Evolutionary conservation across 2,888 invertebrate species (phyloP).

Genomic region (Lasioglossum pauxillum): DNA sequence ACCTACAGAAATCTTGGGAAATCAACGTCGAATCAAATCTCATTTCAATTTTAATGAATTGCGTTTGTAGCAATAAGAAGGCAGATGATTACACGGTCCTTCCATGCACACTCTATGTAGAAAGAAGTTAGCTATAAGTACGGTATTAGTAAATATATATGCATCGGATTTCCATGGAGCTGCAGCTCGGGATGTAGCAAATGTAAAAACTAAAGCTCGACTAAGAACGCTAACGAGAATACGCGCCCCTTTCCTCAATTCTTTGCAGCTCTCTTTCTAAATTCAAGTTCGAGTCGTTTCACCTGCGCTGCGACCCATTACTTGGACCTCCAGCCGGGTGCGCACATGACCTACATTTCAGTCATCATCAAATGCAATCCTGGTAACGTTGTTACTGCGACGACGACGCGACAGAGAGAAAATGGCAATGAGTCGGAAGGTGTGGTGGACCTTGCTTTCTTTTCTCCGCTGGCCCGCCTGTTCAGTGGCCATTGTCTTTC

Average conservation of each 20-base stretch:
- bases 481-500: neutral
- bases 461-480: neutral
- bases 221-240: neutral
- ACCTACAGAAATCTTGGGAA: neutral
- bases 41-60: neutral
- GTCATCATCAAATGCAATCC: slow-evolving; percentile 1
- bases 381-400: slow-evolving; percentile 5
- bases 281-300: slow-evolving; percentile 11
- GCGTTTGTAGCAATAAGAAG: neutral
- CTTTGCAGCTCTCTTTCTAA: neutral
- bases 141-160: neutral
- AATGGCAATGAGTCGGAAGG: neutral
- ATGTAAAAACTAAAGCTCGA: neutral
- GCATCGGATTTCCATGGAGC: neutral
- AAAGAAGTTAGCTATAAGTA: neutral
- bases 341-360: slow-evolving; percentile 4
- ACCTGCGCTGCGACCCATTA: neutral
- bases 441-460: slow-evolving; percentile 4
- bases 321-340: neutral
- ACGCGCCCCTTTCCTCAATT: neutral
- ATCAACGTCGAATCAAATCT: neutral
- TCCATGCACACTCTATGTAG: neutral
- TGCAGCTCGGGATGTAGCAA: neutral
- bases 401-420: neutral
- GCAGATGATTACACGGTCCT: neutral